Evolutionary conservation across 2,113 vertebrate species (phyloP), one percentile per base, ranked within the genome.

Genomic region (Gasterosteus nipponicus): DNA sequence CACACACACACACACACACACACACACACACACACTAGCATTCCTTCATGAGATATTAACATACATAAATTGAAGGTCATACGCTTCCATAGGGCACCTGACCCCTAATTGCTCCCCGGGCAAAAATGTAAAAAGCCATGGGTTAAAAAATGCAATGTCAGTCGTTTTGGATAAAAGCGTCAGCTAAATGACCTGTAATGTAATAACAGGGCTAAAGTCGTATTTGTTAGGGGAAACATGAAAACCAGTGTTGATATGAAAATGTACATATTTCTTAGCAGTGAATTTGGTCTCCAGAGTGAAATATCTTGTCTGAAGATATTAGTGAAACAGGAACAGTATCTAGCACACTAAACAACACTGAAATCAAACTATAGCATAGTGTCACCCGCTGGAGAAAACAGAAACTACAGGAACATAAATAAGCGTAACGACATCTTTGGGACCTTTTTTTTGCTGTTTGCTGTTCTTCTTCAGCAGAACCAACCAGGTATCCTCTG

Each of bases 381-480:
- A 39, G 33, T 61, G 75, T 46, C 81, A 75, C 60, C 83, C 89
- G 77, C 72, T 86, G 83, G 73, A 64, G 12, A 54, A 53, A 1
- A 7, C 2, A 46, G 19, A 4, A 33, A 77, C 31, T 70, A 58
- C 75, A 80, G 39, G 2, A 22, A 12, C 31, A 47, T 12, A 3
- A 33, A 29, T 15, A 16, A 12, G 33, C 12, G 10, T 35, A 42
- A 15, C 22, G 8, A 29, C 41, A 59, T 41, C 10, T 39, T 22
- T 47, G 5, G 15, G 18, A 12, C 33, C 8, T 41, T 38, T 54
- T 53, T 31, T n/a, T n/a, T n/a, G n/a, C n/a, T n/a, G 31, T 42
- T 3, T 54, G 3, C 3, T 49, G n/a, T 61, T 39, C 18, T 22
- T 33, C 51, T 9, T 38, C 29, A 41, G 33, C 44, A 6, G 26